A percentile compares a stretch with the other conserved stretches of the same genome.
Conservation (phyloP, 1,140 invertebrate species). For the Drosophila teissieri region DNA sequence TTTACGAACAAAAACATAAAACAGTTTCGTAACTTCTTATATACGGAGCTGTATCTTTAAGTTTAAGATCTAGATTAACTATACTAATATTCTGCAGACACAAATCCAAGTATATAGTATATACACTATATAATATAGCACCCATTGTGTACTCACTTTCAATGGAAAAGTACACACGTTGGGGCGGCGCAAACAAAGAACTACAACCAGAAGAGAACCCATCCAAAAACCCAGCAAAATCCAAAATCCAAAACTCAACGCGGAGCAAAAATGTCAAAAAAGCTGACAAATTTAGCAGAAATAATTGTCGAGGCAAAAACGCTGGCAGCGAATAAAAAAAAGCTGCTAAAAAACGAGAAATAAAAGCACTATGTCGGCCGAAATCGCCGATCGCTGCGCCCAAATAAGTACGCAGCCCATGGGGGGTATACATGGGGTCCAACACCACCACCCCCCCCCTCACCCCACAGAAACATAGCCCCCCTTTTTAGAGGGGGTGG, state of each 20-base stretch:
- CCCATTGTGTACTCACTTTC: conserved; percentile 25
- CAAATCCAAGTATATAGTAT: background rate
- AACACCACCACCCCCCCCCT: background rate
- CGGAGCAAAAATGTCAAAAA: conserved; percentile 52
- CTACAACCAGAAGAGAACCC: conserved; percentile 40
- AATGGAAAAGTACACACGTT: conserved; percentile 39
- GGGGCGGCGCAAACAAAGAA: conserved; percentile 35
- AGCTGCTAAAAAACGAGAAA: conserved; percentile 27
- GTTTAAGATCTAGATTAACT: too few species aligned
- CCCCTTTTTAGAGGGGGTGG: conserved; percentile 3
- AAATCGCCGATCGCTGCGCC: conserved; percentile 34
- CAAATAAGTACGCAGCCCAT: conserved; percentile 59
- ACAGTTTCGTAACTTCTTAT: too few species aligned
- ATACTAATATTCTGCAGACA: background rate
- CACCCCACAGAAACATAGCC: background rate
- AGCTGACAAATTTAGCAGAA: conserved; percentile 28
- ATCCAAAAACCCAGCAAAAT: background rate
- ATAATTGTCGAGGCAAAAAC: conserved; percentile 51
- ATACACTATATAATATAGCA: background rate
- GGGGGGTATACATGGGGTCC: conserved; percentile 23
- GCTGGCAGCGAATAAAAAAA: background rate
- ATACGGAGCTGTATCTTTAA: too few species aligned
- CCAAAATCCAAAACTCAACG: conserved; percentile 37
- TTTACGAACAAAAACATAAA: too few species aligned
- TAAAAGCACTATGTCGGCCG: conserved; percentile 5